phyloP scores from a whole-genome alignment of 2,797 vertebrate genomes.

The Glossophaga mutica region DNA sequence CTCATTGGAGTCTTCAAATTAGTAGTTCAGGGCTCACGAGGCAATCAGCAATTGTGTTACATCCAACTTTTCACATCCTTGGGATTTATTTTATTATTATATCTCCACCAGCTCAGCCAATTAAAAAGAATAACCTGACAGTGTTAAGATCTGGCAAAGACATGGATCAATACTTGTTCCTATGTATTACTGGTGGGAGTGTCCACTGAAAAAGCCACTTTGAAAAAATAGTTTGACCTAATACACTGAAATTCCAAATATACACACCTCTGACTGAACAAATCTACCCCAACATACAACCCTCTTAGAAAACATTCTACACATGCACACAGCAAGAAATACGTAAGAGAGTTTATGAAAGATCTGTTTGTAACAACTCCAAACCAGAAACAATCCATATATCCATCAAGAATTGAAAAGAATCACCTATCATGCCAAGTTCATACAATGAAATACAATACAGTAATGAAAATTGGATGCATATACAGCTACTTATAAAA shows the following conservation, averaged over 20 bases:
- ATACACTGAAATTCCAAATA: not conserved
- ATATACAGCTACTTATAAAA: not conserved
- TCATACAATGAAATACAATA: not conserved
- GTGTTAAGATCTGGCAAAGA: not conserved
- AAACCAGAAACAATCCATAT: not conserved
- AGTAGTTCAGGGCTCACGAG: not conserved
- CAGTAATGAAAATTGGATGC: not conserved
- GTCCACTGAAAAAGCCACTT: not conserved
- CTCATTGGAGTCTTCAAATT: not conserved
- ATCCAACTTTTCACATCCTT: not conserved
- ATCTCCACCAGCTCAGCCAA: not conserved
- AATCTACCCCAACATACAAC: not conserved
- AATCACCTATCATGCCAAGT: not conserved
- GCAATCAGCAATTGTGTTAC: not conserved
- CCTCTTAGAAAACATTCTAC: not conserved
- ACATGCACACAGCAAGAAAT: not conserved
- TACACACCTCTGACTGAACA: not conserved
- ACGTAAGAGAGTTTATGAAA: not conserved
- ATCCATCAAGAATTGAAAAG: not conserved
- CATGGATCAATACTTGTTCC: not conserved
- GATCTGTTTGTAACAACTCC: not conserved
- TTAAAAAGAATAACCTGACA: not conserved
- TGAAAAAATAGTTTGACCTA: not conserved
- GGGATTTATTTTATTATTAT: not conserved
- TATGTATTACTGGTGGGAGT: not conserved